phyloP scores from a whole-genome alignment of 2,113 vertebrate species.

The Caloenas nicobarica region DNA sequence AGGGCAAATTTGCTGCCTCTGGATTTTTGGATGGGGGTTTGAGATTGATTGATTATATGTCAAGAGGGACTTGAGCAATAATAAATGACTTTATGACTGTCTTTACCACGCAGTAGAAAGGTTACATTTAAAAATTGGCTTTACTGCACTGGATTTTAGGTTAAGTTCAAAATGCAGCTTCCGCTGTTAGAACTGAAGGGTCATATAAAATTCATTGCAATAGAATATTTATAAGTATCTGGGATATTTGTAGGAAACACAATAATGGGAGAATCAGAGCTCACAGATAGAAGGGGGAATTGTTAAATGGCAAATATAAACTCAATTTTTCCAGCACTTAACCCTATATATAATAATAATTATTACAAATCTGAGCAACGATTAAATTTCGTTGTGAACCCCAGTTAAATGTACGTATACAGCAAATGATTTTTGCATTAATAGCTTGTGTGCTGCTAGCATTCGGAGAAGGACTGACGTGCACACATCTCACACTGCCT shows the following conservation, averaged over 20 bases:
- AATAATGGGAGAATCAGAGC: slow-evolving; percentile 62
- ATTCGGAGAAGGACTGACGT: background rate
- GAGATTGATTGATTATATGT: slow-evolving; percentile 49
- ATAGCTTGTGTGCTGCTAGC: background rate
- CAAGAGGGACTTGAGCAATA: slow-evolving; percentile 56
- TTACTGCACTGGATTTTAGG: slow-evolving; percentile 54
- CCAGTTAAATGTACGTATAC: background rate
- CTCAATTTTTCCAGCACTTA: slow-evolving; percentile 47
- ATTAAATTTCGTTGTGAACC: background rate
- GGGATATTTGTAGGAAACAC: slow-evolving; percentile 67
- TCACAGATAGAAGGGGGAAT: slow-evolving; percentile 35
- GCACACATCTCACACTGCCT: background rate
- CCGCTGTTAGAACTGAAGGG: slow-evolving; percentile 64
- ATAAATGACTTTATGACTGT: slow-evolving; percentile 44
- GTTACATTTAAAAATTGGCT: slow-evolving; percentile 61
- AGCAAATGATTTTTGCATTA: background rate
- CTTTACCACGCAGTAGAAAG: slow-evolving; percentile 55
- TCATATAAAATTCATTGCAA: slow-evolving; percentile 71
- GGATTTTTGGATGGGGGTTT: slow-evolving; percentile 47
- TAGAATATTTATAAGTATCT: slow-evolving; percentile 73
- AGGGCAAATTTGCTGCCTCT: slow-evolving; percentile 56
- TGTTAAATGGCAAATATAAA: slow-evolving; percentile 51
- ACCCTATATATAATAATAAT: slow-evolving; percentile 29
- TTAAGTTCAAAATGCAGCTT: slow-evolving; percentile 63
- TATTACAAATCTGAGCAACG: slow-evolving; percentile 12